Conservation (phyloP, 1,140 invertebrate genomes). For the Neodiprion pinetum region DNA sequence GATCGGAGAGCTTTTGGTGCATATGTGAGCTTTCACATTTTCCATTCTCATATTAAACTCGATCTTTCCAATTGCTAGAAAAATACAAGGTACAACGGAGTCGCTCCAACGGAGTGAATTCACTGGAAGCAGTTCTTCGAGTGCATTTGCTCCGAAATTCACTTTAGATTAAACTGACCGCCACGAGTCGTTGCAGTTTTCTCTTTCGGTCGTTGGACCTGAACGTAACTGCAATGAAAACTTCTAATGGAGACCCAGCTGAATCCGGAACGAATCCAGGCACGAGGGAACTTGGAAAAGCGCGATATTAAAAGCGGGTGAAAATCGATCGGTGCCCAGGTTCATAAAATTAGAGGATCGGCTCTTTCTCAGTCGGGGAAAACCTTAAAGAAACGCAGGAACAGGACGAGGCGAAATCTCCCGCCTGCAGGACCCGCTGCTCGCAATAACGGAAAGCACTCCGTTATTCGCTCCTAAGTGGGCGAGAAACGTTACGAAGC, state of each 20-base stretch:
- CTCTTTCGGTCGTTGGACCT: slow-evolving; percentile 40
- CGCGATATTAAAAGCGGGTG: too few relatives aligned
- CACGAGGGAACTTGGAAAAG: too few relatives aligned
- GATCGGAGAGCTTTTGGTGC: not conserved
- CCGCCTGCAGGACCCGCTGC: too few relatives aligned
- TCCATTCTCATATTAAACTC: not conserved
- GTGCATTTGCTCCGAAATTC: slow-evolving; percentile 33
- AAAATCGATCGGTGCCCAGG: too few relatives aligned
- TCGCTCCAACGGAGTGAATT: not conserved
- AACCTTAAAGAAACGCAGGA: not conserved
- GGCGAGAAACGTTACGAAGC: not conserved
- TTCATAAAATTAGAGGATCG: too few relatives aligned
- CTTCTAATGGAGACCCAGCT: not conserved
- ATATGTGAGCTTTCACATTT: not conserved
- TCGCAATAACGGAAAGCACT: not conserved
- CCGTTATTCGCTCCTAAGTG: not conserved
- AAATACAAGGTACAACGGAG: not conserved
- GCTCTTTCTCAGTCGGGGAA: not conserved
- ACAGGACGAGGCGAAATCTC: not conserved
- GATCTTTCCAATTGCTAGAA: not conserved
- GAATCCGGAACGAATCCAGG: too few relatives aligned
- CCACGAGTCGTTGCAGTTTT: slow-evolving; percentile 28
- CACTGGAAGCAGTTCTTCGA: not conserved
- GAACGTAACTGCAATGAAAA: not conserved
- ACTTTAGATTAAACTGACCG: slow-evolving; percentile 38